Evolutionary conservation across 1,140 invertebrate genomes (phyloP), one percentile per base, ranked within the genome.

Genomic region (Vollenhovia emeryi): DNA sequence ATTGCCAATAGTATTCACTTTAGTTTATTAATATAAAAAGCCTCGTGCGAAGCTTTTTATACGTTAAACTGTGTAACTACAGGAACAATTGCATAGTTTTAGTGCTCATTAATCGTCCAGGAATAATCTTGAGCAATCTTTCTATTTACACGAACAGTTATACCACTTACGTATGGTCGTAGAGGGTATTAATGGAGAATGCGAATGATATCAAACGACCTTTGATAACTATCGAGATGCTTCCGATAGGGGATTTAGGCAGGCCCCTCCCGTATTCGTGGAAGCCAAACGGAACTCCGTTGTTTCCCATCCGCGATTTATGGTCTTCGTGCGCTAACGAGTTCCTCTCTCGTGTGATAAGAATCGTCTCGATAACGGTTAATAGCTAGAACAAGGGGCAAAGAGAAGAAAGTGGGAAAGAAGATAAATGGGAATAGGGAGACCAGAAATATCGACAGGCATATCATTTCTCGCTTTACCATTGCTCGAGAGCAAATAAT

Each of bases 251-350:
- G 57, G 15, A 76, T 36, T 59, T 59, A 60, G 18, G n/a, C 57
- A 76, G n/a, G 9, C 9, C 18, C 15, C 36, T 45, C n/a, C 30
- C 40, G 36, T 76, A 76, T 76, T 76, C 36, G 40, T 62, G 40
- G 5, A 60, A 76, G 36, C 33, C 45, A 50, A 68, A 68, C 55
- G 64, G 33, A 68, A 57, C 21, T 74, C 24, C 33, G 66, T 59
- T 55, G 84, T 68, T 73, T 68, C 36, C 74, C 27, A 15, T 62
- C 48, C 48, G 18, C 59, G 78, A 85, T 85, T 87, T 87, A 85
- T 76, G 60, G 71, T 87, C 62, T 57, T 75, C 76, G 52, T 18
- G 62, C 45, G 30, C 52, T 73, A 69, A 78, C n/a, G 36, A 74
- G 36, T 69, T 55, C 68, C 55, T 66, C 64, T 60, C 9, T 55